Conservation (phyloP, 2,797 vertebrate genomes). For the Mormyrus proboscirostris region DNA sequence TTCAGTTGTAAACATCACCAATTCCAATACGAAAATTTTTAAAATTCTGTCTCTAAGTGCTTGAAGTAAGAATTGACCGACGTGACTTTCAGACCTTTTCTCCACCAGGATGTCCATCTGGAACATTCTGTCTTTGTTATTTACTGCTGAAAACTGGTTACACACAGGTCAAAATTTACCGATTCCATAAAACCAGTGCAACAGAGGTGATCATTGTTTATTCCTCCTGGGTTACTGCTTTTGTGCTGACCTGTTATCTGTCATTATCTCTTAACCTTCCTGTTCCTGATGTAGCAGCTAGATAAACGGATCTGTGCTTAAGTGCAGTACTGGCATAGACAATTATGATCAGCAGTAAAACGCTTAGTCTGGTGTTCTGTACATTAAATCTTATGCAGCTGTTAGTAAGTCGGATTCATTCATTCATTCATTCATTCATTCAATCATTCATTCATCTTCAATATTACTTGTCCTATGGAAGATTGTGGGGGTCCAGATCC, state of each 20-base stretch:
- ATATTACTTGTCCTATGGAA: background rate
- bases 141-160: background rate
- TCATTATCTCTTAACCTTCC: background rate
- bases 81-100: background rate
- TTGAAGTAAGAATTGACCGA: background rate
- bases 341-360: background rate
- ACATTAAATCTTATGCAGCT: background rate
- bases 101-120: background rate
- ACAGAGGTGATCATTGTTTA: background rate
- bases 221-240: background rate
- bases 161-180: background rate
- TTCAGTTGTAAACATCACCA: background rate
- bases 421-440: background rate
- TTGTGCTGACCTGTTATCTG: background rate
- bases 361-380: background rate
- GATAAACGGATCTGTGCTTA: background rate
- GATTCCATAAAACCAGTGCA: background rate
- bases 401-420: background rate
- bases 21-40: background rate
- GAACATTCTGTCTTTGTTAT: constrained; percentile 2
- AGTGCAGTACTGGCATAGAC: background rate
- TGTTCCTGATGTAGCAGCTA: background rate
- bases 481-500: background rate
- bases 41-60: background rate
- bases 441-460: background rate